These are phyloP conservation scores for Melanerpes aurifrons DNA, from an alignment of 2,113 vertebrate species.

Conservation along the genomic window DNA sequence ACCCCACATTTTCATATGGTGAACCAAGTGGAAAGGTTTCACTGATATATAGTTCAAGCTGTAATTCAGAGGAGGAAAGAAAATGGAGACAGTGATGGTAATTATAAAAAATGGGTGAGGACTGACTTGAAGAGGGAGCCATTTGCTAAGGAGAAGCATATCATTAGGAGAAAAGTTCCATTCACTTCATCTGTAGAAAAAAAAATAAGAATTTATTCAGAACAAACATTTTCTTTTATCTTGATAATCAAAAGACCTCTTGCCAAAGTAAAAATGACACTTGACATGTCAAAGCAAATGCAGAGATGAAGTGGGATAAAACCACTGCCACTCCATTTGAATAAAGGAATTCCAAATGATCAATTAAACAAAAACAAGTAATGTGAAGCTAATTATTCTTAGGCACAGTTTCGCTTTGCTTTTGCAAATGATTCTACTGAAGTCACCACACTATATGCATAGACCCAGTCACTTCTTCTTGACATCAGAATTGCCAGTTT, in stretches of 20 bases:
- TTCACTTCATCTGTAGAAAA: conserved; percentile 40
- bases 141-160: neutral
- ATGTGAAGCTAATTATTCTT: neutral
- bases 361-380: neutral
- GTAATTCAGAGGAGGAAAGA: conserved; percentile 2
- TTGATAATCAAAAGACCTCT: conserved; percentile 53
- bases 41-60: neutral
- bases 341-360: neutral
- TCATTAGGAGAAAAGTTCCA: conserved; percentile 30
- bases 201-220: conserved; percentile 50
- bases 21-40: neutral
- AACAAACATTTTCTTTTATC: conserved; percentile 58
- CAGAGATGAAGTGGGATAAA: neutral
- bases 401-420: neutral
- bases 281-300: conserved; percentile 55
- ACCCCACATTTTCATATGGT: neutral
- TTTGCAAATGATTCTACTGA: neutral
- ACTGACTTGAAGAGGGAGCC: neutral
- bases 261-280: conserved; percentile 41
- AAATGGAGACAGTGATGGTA: neutral
- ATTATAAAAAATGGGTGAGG: conserved; percentile 43
- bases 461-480: neutral
- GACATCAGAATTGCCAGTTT: neutral
- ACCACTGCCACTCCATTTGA: neutral
- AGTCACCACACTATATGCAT: neutral